phyloP scores from a whole-genome alignment of 1,140 invertebrate genomes.

The Drosophila funebris region DNA sequence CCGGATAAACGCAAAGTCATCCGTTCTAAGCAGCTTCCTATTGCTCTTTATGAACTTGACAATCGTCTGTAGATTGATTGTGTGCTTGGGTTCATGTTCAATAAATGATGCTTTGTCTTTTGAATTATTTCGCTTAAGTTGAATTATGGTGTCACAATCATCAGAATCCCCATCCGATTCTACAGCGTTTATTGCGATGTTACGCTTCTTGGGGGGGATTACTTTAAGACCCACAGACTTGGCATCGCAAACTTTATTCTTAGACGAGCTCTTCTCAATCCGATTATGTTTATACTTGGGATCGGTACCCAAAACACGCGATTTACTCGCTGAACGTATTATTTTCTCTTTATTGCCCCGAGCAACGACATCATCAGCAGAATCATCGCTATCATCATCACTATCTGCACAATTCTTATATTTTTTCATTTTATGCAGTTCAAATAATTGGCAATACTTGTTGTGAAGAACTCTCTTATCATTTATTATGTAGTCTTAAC shows the following conservation, averaged over 20 bases:
- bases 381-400: constrained; percentile 35
- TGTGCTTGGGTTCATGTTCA: constrained; percentile 29
- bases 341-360: constrained; percentile 18
- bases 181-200: background rate
- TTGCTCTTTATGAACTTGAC: constrained; percentile 63
- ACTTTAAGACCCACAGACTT: constrained; percentile 15
- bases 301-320: constrained; percentile 32
- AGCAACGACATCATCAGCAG: constrained; percentile 19
- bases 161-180: background rate
- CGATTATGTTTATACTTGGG: constrained; percentile 53
- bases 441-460: background rate
- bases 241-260: constrained; percentile 49
- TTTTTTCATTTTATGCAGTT: constrained; percentile 13
- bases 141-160: constrained; percentile 31
- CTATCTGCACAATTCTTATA: constrained; percentile 6
- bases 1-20: constrained; percentile 60
- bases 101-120: constrained; percentile 4
- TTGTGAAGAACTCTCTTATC: constrained; percentile 1
- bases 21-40: constrained; percentile 54
- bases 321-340: constrained; percentile 39
- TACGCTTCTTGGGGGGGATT: background rate
- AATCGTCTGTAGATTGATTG: constrained; percentile 61
- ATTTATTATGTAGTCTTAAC: constrained; percentile 1
- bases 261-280: constrained; percentile 67
- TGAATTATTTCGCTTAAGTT: constrained; percentile 25